Evolutionary conservation across 2,797 vertebrate species (phyloP), one percentile per base, ranked within the genome.

Genomic region (Dromococcyx pavoninus): DNA sequence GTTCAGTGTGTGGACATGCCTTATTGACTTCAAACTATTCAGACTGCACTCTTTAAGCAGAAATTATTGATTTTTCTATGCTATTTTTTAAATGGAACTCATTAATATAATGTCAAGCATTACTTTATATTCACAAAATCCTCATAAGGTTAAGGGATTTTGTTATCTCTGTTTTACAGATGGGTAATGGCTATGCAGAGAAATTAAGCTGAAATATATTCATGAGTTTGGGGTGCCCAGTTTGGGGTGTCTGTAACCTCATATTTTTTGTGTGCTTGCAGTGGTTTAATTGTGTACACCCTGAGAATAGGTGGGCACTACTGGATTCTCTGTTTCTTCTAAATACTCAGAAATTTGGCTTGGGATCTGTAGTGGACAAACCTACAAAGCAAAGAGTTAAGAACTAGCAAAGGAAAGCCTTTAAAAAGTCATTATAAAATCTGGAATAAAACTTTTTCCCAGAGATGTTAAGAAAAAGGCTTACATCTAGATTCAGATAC

Each of bases 61-160:
- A 76, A 93, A 48, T 73, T 88, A 96, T 90, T 94, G 83, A 93
- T 94, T 94, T 94, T 92, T 81, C n/a, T 76, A 13, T 14, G 79
- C n/a, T 84, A 18, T 86, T 93, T 92, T 95, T 91, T 41, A 91
- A 94, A 90, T 90, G 56, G 77, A 93, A 72, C 39, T 86, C 88
- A 90, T 94, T 84, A 88, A 54, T 84, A 65, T 66, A 66, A 88
- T 88, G 67, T 79, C 83, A 86, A 43, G 39, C 51, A 51, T 78
- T 90, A 83, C n/a, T 75, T 89, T 81, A 64, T 88, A 79, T 66
- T 86, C 74, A 78, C 39, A 70, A 86, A 94, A 86, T 60, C 30
- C 50, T 90, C 60, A 27, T 88, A 90, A 94, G 62, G 32, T 90
- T 84, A 88, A 93, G 17, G n/a, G 27, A 62, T 90, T 91, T 93